Evolutionary conservation across 2,113 vertebrate genomes (phyloP), one percentile per base, ranked within the genome.

Genomic region (Hymenochirus boettgeri): DNA sequence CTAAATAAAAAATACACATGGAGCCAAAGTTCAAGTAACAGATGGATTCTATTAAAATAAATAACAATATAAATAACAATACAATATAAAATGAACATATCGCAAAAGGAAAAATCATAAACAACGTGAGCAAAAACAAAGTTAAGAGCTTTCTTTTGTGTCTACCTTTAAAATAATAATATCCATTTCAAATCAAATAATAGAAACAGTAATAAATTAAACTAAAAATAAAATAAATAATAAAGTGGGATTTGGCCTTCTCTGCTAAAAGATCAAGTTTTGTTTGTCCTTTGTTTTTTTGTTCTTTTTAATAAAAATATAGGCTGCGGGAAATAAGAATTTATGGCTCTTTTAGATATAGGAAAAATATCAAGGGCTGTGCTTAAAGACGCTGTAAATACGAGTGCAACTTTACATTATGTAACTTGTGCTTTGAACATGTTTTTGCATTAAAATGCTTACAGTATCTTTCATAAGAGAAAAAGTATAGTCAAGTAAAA

Each of bases 171-270:
- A 42, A 31, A n/a, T n/a, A n/a, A n/a, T n/a, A n/a, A n/a, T n/a
- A n/a, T n/a, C n/a, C n/a, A n/a, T n/a, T n/a, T n/a, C 39, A 42
- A 15, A 42, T 15, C 3, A 12, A 42, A n/a, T 18, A 18, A 18
- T 42, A 42, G 13, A 42, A 42, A 42, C n/a, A 42, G n/a, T 42
- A 42, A 15, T n/a, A 42, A 42, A 42, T n/a, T 42, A 42, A 42
- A 42, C n/a, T 18, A 42, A 42, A 42, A 1, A 17, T n/a, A 18
- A n/a, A 42, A 42, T n/a, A n/a, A 42, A 42, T 42, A 42, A 7
- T n/a, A 15, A 42, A 2, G 17, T 15, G 39, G 39, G 9, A n/a
- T 18, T 42, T 18, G 39, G 39, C 39, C 39, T 42, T 42, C 2
- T 42, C 13, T 42, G 17, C 17, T 42, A 15, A n/a, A 42, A 6